A percentile compares a stretch with the other conserved stretches of the same genome.
phyloP scores from a whole-genome alignment of 2,888 invertebrate species.

The Neoscelio sp. region DNA sequence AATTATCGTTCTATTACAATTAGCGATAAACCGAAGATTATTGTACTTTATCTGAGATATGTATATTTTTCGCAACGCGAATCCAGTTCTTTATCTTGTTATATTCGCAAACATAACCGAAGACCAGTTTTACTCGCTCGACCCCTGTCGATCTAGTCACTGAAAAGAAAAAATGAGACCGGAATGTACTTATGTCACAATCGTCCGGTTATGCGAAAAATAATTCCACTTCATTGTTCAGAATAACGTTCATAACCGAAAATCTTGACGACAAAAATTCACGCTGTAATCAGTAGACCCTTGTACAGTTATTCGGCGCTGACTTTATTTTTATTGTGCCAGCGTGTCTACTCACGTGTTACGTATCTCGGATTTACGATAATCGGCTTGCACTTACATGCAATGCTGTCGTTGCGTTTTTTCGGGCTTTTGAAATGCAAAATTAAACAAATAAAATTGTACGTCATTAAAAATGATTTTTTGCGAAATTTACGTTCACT shows the following conservation, averaged over 20 bases:
- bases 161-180: conserved; percentile 17
- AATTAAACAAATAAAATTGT: background rate
- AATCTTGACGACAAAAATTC: no score
- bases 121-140: conserved; percentile 23
- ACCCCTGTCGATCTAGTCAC: conserved; percentile 24
- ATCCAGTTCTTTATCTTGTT: conserved; percentile 32
- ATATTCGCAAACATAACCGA: conserved; percentile 32
- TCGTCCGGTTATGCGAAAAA: background rate
- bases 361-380: conserved; percentile 10
- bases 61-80: conserved; percentile 1
- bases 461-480: background rate
- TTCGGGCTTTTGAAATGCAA: no score
- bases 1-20: conserved; percentile 19
- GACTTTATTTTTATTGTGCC: conserved; percentile 6
- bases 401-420: background rate
- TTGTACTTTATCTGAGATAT: conserved; percentile 15
- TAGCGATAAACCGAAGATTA: conserved; percentile 17
- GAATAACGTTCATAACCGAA: conserved; percentile 5
- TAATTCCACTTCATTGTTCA: background rate
- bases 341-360: background rate
- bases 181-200: conserved; percentile 50
- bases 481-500: background rate
- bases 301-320: conserved; percentile 7
- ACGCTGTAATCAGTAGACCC: background rate
- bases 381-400: background rate